A percentile compares a stretch with the other conserved stretches of the same genome.
Evolutionary conservation across 2,113 vertebrate species (phyloP).

Genomic region (Colius striatus): DNA sequence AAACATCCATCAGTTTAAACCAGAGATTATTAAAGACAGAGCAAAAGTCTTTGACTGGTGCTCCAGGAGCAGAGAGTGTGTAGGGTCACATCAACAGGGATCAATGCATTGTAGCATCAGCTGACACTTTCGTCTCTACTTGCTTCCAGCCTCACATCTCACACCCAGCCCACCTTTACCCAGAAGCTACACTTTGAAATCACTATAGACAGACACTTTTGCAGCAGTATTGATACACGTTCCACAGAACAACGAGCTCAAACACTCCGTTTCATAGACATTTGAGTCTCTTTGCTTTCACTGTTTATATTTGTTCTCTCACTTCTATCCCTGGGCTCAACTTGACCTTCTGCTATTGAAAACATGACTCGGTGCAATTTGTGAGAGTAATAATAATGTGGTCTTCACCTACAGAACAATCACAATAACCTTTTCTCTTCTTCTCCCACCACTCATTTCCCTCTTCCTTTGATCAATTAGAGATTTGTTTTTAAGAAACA

Average conservation of each 20-base stretch:
- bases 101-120: background rate
- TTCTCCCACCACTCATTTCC: conserved; percentile 27
- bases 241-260: background rate
- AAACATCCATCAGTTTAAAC: background rate
- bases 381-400: conserved; percentile 52
- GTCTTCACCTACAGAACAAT: background rate
- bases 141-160: background rate
- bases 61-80: background rate
- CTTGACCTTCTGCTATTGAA: conserved; percentile 76
- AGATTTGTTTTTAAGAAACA: conserved; percentile 29
- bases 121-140: background rate
- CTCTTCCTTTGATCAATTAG: background rate
- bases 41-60: background rate
- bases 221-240: background rate
- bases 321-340: conserved; percentile 77
- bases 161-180: background rate
- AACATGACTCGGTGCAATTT: conserved; percentile 14
- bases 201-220: background rate
- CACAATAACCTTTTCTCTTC: conserved; percentile 48
- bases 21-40: background rate
- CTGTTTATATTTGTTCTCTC: conserved; percentile 50
- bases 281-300: conserved; percentile 4
- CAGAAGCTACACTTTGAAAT: background rate
- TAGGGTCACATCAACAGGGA: background rate
- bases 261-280: background rate